phyloP scores from a whole-genome alignment of 2,797 vertebrate species.

The Zenarchopterus dispar region DNA sequence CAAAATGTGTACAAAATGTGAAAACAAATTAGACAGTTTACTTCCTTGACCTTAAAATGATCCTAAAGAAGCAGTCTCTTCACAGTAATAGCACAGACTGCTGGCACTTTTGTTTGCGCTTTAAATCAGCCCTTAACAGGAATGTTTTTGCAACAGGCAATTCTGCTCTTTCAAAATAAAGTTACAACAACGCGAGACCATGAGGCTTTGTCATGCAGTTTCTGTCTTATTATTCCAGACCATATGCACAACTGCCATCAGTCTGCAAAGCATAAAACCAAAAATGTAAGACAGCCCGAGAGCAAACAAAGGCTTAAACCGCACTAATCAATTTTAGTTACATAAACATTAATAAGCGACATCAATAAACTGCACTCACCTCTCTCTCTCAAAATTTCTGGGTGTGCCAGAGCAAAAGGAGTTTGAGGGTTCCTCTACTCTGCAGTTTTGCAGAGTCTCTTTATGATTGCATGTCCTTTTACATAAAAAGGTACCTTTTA shows the following conservation, averaged over 20 bases:
- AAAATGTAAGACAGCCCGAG: slow-evolving; percentile 4
- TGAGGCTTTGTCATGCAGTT: slow-evolving; percentile 13
- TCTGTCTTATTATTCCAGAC: slow-evolving; percentile 1
- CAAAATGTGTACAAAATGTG: slow-evolving; percentile 4
- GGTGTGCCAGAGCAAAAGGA: slow-evolving; percentile 1
- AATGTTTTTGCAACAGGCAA: slow-evolving; percentile 16
- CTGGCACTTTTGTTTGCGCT: not conserved
- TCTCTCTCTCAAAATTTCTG: slow-evolving; percentile 1
- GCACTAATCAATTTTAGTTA: slow-evolving; percentile 7
- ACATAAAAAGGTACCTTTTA: slow-evolving; percentile 30
- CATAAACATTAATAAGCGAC: slow-evolving; percentile 12
- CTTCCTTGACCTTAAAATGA: slow-evolving; percentile 11
- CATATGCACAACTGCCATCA: not conserved
- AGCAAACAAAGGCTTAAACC: not conserved
- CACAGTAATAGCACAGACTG: not conserved
- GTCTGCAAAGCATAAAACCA: slow-evolving; percentile 1
- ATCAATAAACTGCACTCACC: slow-evolving; percentile 18
- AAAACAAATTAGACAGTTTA: slow-evolving; percentile 2
- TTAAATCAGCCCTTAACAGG: slow-evolving; percentile 14
- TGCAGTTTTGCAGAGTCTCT: slow-evolving; percentile 3
- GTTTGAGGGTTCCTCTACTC: slow-evolving; percentile 2
- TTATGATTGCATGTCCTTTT: slow-evolving; percentile 42
- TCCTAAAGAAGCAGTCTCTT: slow-evolving; percentile 1
- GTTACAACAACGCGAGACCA: slow-evolving; percentile 23
- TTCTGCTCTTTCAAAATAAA: slow-evolving; percentile 20